phyloP scores from a whole-genome alignment of 2,888 invertebrate genomes.

The Acanthosepion lycidas region DNA sequence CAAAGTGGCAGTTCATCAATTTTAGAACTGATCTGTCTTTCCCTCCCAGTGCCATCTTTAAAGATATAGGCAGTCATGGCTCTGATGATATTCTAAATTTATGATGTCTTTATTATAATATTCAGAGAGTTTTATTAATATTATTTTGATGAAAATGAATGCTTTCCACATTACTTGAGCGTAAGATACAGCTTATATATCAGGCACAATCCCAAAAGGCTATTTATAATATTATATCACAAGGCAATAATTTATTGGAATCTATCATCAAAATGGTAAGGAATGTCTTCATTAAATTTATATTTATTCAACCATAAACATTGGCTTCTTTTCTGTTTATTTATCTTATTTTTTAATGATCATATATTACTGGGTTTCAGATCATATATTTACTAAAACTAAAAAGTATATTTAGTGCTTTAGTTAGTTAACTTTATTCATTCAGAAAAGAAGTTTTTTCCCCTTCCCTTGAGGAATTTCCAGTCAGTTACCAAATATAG shows the following conservation, averaged over 20 bases:
- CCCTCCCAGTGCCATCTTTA: too few relatives aligned
- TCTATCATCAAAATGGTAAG: background rate
- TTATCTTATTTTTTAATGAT: background rate
- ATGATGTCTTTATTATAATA: background rate
- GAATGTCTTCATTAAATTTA: background rate
- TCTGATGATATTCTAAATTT: too few relatives aligned
- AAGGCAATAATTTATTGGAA: background rate
- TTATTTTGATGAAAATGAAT: constrained; percentile 33
- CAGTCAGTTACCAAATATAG: background rate
- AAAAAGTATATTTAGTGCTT: background rate
- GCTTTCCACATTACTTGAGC: background rate
- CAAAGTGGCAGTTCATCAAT: too few relatives aligned
- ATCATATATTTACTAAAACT: background rate
- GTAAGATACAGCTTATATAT: background rate
- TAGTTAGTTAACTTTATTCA: background rate
- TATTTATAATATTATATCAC: background rate
- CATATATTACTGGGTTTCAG: background rate
- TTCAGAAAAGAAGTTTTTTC: background rate
- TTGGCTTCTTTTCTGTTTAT: background rate
- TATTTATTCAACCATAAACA: background rate
- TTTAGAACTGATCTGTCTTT: too few relatives aligned
- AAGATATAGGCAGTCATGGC: too few relatives aligned
- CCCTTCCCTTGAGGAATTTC: background rate
- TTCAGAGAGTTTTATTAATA: background rate
- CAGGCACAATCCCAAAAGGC: background rate